phyloP scores from a whole-genome alignment of 2,113 vertebrate genomes.

The Daboia siamensis region DNA sequence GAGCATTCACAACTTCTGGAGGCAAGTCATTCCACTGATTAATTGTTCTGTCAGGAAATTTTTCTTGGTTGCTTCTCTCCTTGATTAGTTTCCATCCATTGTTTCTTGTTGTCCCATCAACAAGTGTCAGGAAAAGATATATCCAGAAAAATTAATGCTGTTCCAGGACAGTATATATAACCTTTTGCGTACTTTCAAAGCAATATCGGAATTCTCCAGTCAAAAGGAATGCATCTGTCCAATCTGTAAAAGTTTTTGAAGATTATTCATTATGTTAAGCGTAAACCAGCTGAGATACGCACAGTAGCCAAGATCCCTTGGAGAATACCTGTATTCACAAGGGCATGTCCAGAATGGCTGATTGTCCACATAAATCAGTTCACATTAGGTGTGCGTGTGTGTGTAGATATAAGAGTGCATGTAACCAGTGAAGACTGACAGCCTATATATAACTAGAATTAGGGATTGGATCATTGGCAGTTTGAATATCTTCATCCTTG shows the following conservation, averaged over 20 bases:
- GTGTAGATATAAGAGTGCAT: background rate
- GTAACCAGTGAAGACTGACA: background rate
- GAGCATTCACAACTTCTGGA: background rate
- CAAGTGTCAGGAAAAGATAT: background rate
- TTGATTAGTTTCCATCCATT: background rate
- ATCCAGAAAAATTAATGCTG: background rate
- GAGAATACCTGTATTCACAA: background rate
- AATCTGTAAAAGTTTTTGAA: background rate
- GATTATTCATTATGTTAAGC: background rate
- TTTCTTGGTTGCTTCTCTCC: background rate
- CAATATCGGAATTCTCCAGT: background rate
- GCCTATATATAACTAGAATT: background rate
- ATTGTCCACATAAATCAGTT: background rate
- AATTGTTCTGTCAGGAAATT: background rate
- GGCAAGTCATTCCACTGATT: background rate
- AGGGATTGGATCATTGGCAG: background rate
- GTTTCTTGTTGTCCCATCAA: background rate
- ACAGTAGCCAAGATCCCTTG: background rate
- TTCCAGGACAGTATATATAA: background rate
- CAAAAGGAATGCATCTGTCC: background rate
- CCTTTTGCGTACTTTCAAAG: background rate
- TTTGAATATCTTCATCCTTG: background rate
- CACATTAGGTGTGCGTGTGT: background rate
- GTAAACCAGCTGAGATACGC: background rate
- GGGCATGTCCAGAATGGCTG: background rate